A percentile compares a stretch with the other conserved stretches of the same genome.
Conservation (phyloP, 1,140 invertebrate genomes). For the Eubasilissa regina region DNA sequence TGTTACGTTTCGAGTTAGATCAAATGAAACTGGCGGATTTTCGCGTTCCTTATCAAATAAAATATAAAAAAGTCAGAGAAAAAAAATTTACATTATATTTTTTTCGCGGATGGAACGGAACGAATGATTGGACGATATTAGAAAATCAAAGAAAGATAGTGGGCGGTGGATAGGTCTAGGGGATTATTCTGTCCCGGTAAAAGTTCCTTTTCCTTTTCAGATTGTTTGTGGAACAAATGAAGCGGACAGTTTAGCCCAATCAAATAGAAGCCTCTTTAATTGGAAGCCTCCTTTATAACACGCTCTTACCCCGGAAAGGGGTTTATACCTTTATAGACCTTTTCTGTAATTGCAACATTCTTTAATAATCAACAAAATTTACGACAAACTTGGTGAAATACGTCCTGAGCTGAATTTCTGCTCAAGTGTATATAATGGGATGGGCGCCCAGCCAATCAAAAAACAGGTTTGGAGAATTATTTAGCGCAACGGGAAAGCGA, state of each 20-base stretch:
- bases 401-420: no score
- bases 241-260: conserved; percentile 10
- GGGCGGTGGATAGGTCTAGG: neutral
- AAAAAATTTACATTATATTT: conserved; percentile 2
- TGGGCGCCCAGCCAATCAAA: no score
- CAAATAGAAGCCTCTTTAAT: neutral
- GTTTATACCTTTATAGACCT: no score
- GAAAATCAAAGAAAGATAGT: conserved; percentile 1
- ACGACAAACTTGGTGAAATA: no score
- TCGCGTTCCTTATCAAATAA: neutral
- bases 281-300: neutral
- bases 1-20: no score
- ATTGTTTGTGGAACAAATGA: conserved; percentile 18
- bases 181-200: conserved; percentile 28
- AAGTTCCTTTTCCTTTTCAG: conserved; percentile 16
- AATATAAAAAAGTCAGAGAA: neutral
- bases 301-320: no score
- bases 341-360: no score
- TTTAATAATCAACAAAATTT: no score
- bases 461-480: no score
- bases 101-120: neutral
- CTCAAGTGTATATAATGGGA: no score
- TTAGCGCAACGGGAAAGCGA: no score
- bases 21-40: no score
- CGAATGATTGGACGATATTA: conserved; percentile 5